Conservation (phyloP, 2,888 invertebrate species). For the Buathra laborator region DNA sequence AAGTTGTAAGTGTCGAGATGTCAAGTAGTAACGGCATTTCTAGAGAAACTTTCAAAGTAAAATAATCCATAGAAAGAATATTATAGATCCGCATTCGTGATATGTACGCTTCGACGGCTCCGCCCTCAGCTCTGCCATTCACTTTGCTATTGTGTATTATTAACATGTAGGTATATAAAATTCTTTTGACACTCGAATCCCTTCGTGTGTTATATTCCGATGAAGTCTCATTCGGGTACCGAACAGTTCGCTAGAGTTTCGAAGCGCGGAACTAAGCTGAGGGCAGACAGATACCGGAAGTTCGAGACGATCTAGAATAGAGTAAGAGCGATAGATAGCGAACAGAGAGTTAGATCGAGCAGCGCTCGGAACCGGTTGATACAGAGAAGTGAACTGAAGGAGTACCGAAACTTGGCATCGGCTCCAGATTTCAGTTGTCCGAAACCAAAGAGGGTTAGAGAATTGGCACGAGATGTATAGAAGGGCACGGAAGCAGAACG, state of each 20-base stretch:
- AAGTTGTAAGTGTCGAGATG: neutral
- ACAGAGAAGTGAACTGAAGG: slow-evolving; percentile 63
- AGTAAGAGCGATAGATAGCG: slow-evolving; percentile 25
- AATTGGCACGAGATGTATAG: slow-evolving; percentile 71
- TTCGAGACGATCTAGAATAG: slow-evolving; percentile 13
- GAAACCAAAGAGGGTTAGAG: slow-evolving; percentile 69
- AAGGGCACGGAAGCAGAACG: slow-evolving; percentile 65
- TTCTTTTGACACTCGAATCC: neutral
- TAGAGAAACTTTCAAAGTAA: neutral
- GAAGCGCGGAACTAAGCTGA: neutral
- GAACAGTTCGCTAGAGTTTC: neutral
- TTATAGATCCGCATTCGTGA: neutral
- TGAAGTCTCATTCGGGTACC: slow-evolving; percentile 3
- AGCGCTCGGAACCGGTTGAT: slow-evolving; percentile 58
- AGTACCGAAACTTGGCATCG: slow-evolving; percentile 79
- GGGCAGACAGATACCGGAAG: slow-evolving; percentile 18
- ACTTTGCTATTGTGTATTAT: neutral
- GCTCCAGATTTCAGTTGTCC: slow-evolving; percentile 78
- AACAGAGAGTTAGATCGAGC: slow-evolving; percentile 35
- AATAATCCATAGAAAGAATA: neutral
- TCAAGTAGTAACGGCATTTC: neutral
- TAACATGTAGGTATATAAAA: neutral
- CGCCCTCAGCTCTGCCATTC: neutral
- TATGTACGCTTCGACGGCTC: neutral
- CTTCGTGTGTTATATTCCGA: neutral